Evolutionary conservation across 1,140 invertebrate species (phyloP), one percentile per base, ranked within the genome.

Genomic region (Lethocerus indicus): DNA sequence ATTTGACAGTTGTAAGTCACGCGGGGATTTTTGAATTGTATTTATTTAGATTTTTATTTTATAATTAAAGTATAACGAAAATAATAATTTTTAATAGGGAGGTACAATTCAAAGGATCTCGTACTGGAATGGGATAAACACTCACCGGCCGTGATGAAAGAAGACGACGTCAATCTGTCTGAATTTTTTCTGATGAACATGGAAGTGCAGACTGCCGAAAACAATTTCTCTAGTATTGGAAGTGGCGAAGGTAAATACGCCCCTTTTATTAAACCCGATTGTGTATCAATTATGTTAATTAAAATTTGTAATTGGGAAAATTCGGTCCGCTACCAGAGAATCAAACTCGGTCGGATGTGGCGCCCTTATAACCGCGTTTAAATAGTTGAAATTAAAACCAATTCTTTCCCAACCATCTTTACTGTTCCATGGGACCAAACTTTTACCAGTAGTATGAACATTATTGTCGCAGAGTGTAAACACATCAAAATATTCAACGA

Each of bases 1-100:
- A 29, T 74, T 87, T 44, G 80, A 84, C 61, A 86, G 81, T 58
- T 87, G 84, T 87, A 74, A 74, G 79, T 70, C 53, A 20, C 35
- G 2, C n/a, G n/a, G n/a, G n/a, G n/a, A n/a, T n/a, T 49, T 27
- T n/a, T 37, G 16, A 24, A 23, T 43, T 32, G 9, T 32, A 12
- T 32, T 32, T 32, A 12, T 32, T 41, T 13, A 12, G 9, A 14
- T 12, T 13, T 41, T 13, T 9, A 9, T 20, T 41, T 12, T 12
- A 13, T 18, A 20, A 9, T 41, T 41, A 18, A 12, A 41, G 18
- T 20, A 41, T 13, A 9, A 41, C 25, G 25, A 27, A 41, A 20
- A 29, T 41, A 28, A 27, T 48, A 29, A 16, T 26, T 14, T 26
- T 32, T 56, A 50, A 23, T 62, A 83, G 79, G 83, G 84, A 83